Conservation (phyloP, 2,888 invertebrate genomes). For the Pollenia angustigena region DNA sequence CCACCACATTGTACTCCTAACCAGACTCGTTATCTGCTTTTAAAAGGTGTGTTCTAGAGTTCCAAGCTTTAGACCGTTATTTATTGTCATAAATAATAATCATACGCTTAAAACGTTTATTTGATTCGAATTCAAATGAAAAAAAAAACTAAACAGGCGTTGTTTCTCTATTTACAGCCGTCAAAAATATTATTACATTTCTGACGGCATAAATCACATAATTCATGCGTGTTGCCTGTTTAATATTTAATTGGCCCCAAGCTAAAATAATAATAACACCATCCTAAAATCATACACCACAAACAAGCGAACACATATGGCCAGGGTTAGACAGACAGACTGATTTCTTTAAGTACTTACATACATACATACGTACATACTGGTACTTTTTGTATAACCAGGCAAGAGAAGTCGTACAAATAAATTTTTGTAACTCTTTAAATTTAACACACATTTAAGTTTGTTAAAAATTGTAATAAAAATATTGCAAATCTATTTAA, state of each 20-base stretch:
- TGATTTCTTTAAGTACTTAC: slow-evolving; percentile 23
- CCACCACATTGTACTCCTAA: not conserved
- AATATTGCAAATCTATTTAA: slow-evolving; percentile 42
- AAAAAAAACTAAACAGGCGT: slow-evolving; percentile 63
- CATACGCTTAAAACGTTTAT: slow-evolving; percentile 60
- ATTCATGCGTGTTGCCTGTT: slow-evolving; percentile 74
- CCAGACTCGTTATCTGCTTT: slow-evolving; percentile 3
- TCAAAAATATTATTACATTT: slow-evolving; percentile 74
- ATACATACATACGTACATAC: too few relatives aligned
- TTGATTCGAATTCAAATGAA: slow-evolving; percentile 55
- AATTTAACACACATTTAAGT: slow-evolving; percentile 57
- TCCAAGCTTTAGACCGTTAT: slow-evolving; percentile 59
- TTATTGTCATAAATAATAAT: slow-evolving; percentile 69
- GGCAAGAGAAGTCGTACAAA: slow-evolving; percentile 18
- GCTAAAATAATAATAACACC: slow-evolving; percentile 73
- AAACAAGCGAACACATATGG: not conserved
- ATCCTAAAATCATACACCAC: slow-evolving; percentile 12
- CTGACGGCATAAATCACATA: slow-evolving; percentile 75
- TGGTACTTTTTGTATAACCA: slow-evolving; percentile 17
- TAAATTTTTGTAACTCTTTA: slow-evolving; percentile 49
- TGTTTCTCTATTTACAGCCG: slow-evolving; percentile 69
- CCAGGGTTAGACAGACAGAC: not conserved
- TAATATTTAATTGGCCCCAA: slow-evolving; percentile 74
- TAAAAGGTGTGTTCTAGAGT: slow-evolving; percentile 48
- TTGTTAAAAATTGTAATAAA: slow-evolving; percentile 29